Base-by-base conservation (phyloP, 2,888 invertebrate genomes). In the Entomobrya proxima region DNA sequence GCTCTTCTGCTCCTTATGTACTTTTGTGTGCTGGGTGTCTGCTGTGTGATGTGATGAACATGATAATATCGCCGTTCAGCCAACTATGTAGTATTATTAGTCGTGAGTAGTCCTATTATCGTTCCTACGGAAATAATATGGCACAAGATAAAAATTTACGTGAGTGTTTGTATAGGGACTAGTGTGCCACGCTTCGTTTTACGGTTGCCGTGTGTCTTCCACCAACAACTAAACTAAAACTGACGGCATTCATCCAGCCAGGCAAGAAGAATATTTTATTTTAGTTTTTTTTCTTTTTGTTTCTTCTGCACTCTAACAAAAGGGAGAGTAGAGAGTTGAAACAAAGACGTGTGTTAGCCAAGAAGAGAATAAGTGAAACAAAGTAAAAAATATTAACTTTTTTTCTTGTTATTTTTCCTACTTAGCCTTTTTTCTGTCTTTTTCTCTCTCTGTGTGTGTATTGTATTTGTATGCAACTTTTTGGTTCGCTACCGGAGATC, bases 121-220 rank as follows among this genome's bases (percentile, higher is more conserved):
- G n/a, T 55, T 58, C 76, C 58, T n/a, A 76, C 24, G 58, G 76
- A 58, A 76, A 76, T n/a, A n/a, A n/a, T 55, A 40, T 37, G 24
- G 55, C 18, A 24, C 37, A 37, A 55, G 40, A 21, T 55, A 55
- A 76, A 50, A 50, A 52, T 75, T 37, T 55, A 55, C 44, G 69
- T 11, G 44, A 44, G 44, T 44, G 37, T 55, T 55, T 27, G 21
- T 37, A 40, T 32, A 50, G 24, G 9, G 30, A n/a, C n/a, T n/a
- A n/a, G n/a, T 7, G 6, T 18, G 44, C 44, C 37, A 72, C 11
- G 24, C 47, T 40, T n/a, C 44, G 21, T 72, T 55, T 75, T 30
- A 74, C 30, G 47, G 30, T 18, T 52, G 52, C 74, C n/a, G n/a
- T 50, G 50, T 50, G 75, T 44, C 11, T 35, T 76, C 18, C 40